Evolutionary conservation across 2,888 invertebrate species (phyloP), one percentile per base, ranked within the genome.

Genomic region (Anorthoa munda): DNA sequence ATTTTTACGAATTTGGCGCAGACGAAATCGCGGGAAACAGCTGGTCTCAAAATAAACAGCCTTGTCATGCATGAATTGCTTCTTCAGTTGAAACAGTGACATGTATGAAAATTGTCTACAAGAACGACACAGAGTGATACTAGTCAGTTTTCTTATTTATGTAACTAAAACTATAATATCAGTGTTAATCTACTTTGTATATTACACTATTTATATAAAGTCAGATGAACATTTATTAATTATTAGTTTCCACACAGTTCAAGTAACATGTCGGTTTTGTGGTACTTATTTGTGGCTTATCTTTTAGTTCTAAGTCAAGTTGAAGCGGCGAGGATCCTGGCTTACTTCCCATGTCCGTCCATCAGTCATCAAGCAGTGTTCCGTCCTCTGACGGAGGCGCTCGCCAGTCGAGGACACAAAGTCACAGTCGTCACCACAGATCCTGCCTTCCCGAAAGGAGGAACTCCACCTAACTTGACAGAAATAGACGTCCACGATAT

Each of bases 291-390:
- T 26, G 4, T 26, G 31, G 9, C 50, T 26, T 53, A 13, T n/a
- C 13, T 26, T 61, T 17, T 26, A 26, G 17, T 61, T 21, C 23
- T 46, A 17, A 77, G 58, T 53, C 21, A 23, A 31, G 74, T 46
- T 61, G 78, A 88, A 61, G 67, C 88, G 0, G 87, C 86, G 0
- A 86, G 79, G 76, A 88, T 89, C 21, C 70, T 89, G 13, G 86
- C 67, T 11, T 79, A 95, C 0, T 88, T 93, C 50, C 92, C 96
- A 2, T 84, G 88, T 11, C 92, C 96, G 2, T 94, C 95, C 0
- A 90, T 95, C 51, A 96, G 96, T 70, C 96, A 96, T 79, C 96
- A 96, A 86, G 87, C 94, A 0, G 92, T 94, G 0, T 95, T 91
- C 71, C 89, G 93, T 31, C 88, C 92, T 2, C 71, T 96, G 5